Percentiles rank a stretch among this genome's conserved stretches.
phyloP scores from a whole-genome alignment of 2,113 vertebrate genomes.

The pig (Sus scrofa) region T2T-Sscrofa CM000824.6:115574501-115575000 shows the following conservation, averaged over 20 bases:
- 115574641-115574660: background rate
- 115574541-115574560: background rate
- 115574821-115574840: background rate
- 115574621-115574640: conserved; percentile 19
- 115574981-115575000: background rate
- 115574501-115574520: background rate
- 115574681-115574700: background rate
- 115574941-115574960: background rate
- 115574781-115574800: background rate
- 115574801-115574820: background rate
- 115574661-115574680: background rate
- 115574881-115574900: background rate
- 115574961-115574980: background rate
- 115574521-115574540: background rate
- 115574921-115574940: background rate
- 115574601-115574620: background rate
- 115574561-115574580: background rate
- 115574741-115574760: background rate
- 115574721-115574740: background rate
- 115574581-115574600: background rate
- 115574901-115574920: too few species aligned
- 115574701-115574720: background rate
- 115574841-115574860: background rate
- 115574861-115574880: fast-evolving
- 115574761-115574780: background rate